Percentiles rank a stretch among this genome's conserved stretches.
These are phyloP conservation scores for Neolamprologus tretocephalus DNA, from an alignment of 2,113 vertebrate genomes.

Conservation along the genomic window DNA sequence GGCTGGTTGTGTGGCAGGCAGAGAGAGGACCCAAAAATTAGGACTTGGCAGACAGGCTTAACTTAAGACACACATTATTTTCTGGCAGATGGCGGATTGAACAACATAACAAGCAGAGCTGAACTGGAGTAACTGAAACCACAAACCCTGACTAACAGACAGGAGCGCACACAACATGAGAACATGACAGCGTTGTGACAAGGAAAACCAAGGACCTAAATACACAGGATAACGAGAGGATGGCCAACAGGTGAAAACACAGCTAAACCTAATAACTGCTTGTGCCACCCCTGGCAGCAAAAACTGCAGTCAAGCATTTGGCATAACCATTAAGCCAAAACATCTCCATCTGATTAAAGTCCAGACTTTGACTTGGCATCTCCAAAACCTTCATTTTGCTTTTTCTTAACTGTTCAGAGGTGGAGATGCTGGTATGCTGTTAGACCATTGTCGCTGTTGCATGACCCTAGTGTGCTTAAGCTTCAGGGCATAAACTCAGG, in stretches of 20 bases:
- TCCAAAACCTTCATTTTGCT: not conserved
- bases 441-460: not conserved
- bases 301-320: not conserved
- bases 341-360: not conserved
- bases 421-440: not conserved
- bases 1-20: not conserved
- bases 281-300: not conserved
- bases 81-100: not conserved
- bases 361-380: not conserved
- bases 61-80: not conserved
- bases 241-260: not conserved
- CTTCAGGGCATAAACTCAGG: not conserved
- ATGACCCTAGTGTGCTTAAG: not conserved
- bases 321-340: not conserved
- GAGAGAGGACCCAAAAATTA: not conserved
- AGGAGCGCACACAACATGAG: not conserved
- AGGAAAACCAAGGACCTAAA: not conserved
- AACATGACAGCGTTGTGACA: not conserved
- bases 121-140: not conserved
- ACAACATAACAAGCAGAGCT: not conserved
- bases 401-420: not conserved
- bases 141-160: not conserved
- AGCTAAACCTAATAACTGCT: not conserved
- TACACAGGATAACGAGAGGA: not conserved
- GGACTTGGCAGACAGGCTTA: not conserved